phyloP scores from a whole-genome alignment of 2,113 vertebrate genomes.

The Phalacrocorax brasilianus region DNA sequence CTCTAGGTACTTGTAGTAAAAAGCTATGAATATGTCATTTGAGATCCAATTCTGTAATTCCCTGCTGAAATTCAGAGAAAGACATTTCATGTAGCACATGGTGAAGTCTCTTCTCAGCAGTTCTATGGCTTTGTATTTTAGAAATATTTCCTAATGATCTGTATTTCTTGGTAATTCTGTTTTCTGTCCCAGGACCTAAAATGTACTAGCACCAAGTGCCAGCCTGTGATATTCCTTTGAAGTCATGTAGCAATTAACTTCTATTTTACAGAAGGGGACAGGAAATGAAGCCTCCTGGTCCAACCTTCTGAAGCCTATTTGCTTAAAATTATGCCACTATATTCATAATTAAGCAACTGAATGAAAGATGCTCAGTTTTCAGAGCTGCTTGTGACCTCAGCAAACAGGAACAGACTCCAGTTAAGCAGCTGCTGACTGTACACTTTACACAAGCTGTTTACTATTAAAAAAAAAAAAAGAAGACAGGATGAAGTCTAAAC shows the following conservation, averaged over 20 bases:
- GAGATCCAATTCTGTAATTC: background rate
- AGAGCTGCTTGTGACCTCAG: slow-evolving; percentile 11
- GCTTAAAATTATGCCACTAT: background rate
- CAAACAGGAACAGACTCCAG: background rate
- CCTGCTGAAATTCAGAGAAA: background rate
- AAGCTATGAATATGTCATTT: background rate
- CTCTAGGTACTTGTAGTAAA: background rate
- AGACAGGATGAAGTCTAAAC: background rate
- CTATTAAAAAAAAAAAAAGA: background rate
- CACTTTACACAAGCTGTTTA: background rate
- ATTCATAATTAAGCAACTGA: slow-evolving; percentile 15
- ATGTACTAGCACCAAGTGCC: background rate
- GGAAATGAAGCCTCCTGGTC: background rate
- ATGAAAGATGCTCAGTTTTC: slow-evolving; percentile 19
- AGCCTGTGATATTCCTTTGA: background rate
- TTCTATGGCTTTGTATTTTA: background rate
- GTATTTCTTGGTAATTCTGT: background rate
- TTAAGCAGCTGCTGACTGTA: background rate
- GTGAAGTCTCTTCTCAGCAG: background rate
- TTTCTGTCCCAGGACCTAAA: background rate
- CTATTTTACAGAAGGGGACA: background rate
- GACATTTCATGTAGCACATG: background rate
- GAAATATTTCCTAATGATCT: background rate
- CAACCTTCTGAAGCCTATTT: background rate
- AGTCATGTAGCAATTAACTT: background rate